Percentiles rank a stretch among this genome's conserved stretches.
Conservation (phyloP, 92 coral and sea anemone species). For the Nematostella vectensis region DNA sequence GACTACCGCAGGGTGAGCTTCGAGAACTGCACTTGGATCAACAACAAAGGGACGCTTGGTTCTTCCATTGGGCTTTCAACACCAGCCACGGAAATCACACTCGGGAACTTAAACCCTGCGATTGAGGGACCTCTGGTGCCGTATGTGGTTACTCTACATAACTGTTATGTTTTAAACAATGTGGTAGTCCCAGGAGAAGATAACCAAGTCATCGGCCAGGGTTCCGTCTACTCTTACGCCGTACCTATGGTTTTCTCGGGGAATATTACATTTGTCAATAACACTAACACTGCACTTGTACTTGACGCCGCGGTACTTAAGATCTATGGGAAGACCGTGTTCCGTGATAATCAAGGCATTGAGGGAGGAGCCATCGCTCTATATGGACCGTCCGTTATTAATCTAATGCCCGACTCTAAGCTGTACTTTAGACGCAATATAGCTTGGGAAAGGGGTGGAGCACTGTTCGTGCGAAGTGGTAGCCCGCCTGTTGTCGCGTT, state of each 20-base stretch:
- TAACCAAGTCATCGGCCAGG: slow-evolving; percentile 56
- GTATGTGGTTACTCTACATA: slow-evolving; percentile 28
- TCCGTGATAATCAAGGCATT: slow-evolving; percentile 59
- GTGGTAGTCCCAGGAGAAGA: slow-evolving; percentile 42
- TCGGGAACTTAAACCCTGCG: slow-evolving; percentile 16
- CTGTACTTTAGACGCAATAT: slow-evolving; percentile 42
- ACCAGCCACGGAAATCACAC: slow-evolving; percentile 1
- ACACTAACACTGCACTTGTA: slow-evolving; percentile 73
- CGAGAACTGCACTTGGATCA: slow-evolving; percentile 40
- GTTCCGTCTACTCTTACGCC: slow-evolving; percentile 68
- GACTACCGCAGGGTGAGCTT: slow-evolving; percentile 16
- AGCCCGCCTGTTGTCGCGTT: slow-evolving; percentile 87
- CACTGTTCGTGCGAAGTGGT: slow-evolving; percentile 50
- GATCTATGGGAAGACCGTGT: slow-evolving; percentile 36
- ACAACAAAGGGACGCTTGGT: slow-evolving; percentile 79
- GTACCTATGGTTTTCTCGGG: slow-evolving; percentile 49
- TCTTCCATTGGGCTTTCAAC: slow-evolving; percentile 72
- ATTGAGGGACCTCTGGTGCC: slow-evolving; percentile 25
- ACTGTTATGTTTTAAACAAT: slow-evolving; percentile 60
- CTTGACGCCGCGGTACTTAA: slow-evolving; percentile 56
- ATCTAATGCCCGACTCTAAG: slow-evolving; percentile 49
- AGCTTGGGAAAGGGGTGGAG: slow-evolving; percentile 77
- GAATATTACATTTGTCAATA: slow-evolving; percentile 25
- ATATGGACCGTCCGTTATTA: slow-evolving; percentile 67
- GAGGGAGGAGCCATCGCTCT: slow-evolving; percentile 85